phyloP scores from a whole-genome alignment of 1,140 invertebrate species.

The Sinella curviseta region DNA sequence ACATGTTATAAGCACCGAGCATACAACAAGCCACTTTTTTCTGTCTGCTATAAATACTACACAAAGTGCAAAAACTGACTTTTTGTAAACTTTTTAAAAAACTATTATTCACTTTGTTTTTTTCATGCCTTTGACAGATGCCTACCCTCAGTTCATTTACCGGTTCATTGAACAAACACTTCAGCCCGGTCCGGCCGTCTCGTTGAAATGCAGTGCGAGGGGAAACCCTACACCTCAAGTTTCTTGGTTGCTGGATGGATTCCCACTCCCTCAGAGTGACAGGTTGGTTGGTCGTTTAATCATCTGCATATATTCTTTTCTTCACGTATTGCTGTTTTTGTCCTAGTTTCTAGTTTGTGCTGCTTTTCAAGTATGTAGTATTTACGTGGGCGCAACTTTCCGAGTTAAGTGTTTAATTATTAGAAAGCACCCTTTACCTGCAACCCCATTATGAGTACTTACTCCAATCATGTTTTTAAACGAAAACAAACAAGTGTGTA shows the following conservation, averaged over 20 bases:
- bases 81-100: not conserved
- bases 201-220: slow-evolving; percentile 65
- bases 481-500: too few relatives aligned
- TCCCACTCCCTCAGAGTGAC: slow-evolving; percentile 62
- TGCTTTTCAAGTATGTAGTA: too few relatives aligned
- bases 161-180: slow-evolving; percentile 64
- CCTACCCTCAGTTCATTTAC: slow-evolving; percentile 61
- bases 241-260: slow-evolving; percentile 62
- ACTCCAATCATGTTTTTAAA: too few relatives aligned
- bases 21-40: too few relatives aligned
- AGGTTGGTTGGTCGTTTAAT: slow-evolving; percentile 46
- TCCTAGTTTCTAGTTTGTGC: not conserved
- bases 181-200: slow-evolving; percentile 62
- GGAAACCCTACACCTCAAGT: slow-evolving; percentile 66
- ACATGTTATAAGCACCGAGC: too few relatives aligned
- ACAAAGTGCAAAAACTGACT: too few relatives aligned
- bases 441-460: too few relatives aligned
- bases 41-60: too few relatives aligned
- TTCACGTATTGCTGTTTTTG: too few relatives aligned
- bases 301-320: slow-evolving; percentile 15
- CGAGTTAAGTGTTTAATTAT: too few relatives aligned
- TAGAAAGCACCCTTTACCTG: too few relatives aligned
- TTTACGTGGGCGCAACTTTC: too few relatives aligned
- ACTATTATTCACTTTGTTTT: slow-evolving; percentile 1
- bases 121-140: slow-evolving; percentile 57